Conservation (phyloP, 1,140 invertebrate species). For the Bradysia coprophila region DNA sequence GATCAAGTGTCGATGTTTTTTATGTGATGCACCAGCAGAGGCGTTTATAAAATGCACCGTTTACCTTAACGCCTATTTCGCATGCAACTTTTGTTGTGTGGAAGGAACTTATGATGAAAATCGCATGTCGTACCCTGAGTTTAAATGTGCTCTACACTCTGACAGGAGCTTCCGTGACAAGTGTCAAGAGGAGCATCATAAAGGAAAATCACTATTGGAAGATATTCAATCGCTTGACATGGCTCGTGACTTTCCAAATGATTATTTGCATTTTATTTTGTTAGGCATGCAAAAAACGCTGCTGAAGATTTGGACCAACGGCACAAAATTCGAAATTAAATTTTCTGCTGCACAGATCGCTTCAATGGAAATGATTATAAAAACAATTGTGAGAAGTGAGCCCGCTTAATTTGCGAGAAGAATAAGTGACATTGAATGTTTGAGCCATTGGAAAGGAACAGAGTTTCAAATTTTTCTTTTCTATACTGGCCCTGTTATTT, state of each 20-base stretch:
- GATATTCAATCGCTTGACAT: conserved; percentile 2
- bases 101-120: not conserved
- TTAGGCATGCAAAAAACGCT: conserved; percentile 7
- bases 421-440: conserved; percentile 1
- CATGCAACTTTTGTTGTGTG: conserved; percentile 4
- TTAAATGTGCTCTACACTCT: not conserved
- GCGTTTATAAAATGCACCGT: conserved; percentile 4
- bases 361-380: not conserved
- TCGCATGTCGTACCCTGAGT: conserved; percentile 1
- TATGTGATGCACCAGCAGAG: conserved; percentile 7
- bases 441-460: conserved; percentile 14
- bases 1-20: conserved; percentile 5
- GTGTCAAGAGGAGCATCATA: conserved; percentile 3
- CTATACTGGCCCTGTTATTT: conserved; percentile 21
- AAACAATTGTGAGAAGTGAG: not conserved
- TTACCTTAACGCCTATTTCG: conserved; percentile 3
- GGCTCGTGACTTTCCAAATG: conserved; percentile 5
- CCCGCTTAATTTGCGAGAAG: conserved; percentile 7
- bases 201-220: not conserved
- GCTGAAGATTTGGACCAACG: conserved; percentile 4
- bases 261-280: conserved; percentile 7
- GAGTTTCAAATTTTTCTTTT: conserved; percentile 22
- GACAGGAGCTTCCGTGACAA: conserved; percentile 3
- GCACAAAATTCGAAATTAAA: not conserved
- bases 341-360: not conserved